These are phyloP conservation scores for Phaethornis superciliosus DNA, from an alignment of 2,113 vertebrate species.

Conservation along the genomic window DNA sequence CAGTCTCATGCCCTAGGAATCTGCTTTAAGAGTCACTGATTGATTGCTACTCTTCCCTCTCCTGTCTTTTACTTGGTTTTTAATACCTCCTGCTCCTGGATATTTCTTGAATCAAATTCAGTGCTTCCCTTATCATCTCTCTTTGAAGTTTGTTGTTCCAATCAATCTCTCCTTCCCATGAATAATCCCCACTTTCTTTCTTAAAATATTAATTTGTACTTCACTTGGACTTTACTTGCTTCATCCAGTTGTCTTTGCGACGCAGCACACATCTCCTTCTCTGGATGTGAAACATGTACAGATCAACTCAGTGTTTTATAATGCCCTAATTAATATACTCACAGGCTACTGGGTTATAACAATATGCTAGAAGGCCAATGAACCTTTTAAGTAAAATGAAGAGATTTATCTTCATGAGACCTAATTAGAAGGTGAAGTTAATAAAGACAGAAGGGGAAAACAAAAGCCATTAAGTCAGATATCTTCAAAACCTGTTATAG, in stretches of 20 bases:
- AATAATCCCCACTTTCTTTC: background rate
- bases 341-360: slow-evolving; percentile 14
- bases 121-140: background rate
- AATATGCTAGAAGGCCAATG: background rate
- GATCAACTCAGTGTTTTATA: slow-evolving; percentile 40
- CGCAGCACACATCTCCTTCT: background rate
- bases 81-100: background rate
- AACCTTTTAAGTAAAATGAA: slow-evolving; percentile 46
- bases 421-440: slow-evolving; percentile 59
- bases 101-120: slow-evolving; percentile 4
- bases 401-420: slow-evolving; percentile 31
- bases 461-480: background rate
- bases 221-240: background rate
- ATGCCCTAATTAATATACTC: slow-evolving; percentile 29
- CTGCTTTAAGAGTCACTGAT: background rate
- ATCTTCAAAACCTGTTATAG: background rate
- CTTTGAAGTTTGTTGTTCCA: background rate
- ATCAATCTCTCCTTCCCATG: background rate
- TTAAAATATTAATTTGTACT: background rate
- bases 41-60: background rate
- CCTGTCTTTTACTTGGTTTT: background rate
- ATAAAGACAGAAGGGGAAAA: background rate
- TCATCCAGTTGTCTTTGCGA: background rate
- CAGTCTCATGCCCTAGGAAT: background rate
- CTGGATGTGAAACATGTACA: background rate